A percentile compares a stretch with the other conserved stretches of the same genome.
phyloP scores from a whole-genome alignment of 2,888 invertebrate genomes.

The Hymenopus coronatus region DNA sequence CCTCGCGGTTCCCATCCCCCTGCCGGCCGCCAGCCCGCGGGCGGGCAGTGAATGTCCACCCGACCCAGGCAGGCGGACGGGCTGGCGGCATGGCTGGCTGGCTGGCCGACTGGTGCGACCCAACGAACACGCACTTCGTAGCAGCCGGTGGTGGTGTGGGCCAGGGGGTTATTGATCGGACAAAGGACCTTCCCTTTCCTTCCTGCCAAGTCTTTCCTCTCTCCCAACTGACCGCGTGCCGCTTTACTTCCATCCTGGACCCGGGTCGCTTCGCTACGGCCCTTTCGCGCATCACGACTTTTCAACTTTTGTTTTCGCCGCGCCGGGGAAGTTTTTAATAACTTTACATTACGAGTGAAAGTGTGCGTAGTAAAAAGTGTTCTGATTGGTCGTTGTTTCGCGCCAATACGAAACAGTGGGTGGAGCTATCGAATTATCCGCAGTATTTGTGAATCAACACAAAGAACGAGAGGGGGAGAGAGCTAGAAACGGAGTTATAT shows the following conservation, averaged over 20 bases:
- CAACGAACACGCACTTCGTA: constrained; percentile 21
- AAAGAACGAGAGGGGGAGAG: constrained; percentile 7
- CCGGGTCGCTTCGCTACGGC: constrained; percentile 19
- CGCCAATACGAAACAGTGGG: constrained; percentile 33
- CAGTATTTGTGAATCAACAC: constrained; percentile 26
- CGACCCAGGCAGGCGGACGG: constrained; percentile 31
- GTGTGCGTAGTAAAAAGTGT: constrained; percentile 33
- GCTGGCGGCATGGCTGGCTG: constrained; percentile 41
- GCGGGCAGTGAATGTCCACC: constrained; percentile 30
- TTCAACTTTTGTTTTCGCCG: constrained; percentile 34
- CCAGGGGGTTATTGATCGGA: constrained; percentile 34
- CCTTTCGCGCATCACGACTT: constrained; percentile 10
- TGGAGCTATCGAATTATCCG: constrained; percentile 33
- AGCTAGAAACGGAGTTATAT: background rate
- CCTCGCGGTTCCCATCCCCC: constrained; percentile 34
- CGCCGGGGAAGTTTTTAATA: constrained; percentile 32
- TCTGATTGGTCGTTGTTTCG: constrained; percentile 33
- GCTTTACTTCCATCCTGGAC: constrained; percentile 19
- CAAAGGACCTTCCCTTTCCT: constrained; percentile 34
- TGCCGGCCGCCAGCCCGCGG: constrained; percentile 27
- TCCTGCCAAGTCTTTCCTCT: constrained; percentile 27
- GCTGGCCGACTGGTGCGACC: constrained; percentile 37
- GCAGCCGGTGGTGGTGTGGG: constrained; percentile 17
- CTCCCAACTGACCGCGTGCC: constrained; percentile 2
- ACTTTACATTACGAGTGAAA: constrained; percentile 32